Evolutionary conservation across 2,113 vertebrate genomes (phyloP), one percentile per base, ranked within the genome.

Genomic region (Pachycephala philippinensis): DNA sequence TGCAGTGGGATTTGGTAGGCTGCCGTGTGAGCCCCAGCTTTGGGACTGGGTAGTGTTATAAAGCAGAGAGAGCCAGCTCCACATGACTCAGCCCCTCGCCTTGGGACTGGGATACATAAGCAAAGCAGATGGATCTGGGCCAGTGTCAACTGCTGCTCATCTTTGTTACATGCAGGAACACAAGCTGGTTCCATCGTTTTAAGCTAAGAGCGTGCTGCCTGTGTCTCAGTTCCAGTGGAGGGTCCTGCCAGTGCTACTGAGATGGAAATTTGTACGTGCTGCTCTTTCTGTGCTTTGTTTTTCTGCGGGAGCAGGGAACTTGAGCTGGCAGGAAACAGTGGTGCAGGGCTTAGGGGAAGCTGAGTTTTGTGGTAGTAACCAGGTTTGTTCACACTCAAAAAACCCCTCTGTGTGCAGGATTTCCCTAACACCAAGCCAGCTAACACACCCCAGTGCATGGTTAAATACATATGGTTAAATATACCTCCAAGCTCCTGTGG

Each of bases 41-140:
- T 20, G 33, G 79, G 42, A 82, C 4, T 54, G 1, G 24, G 75
- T 22, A 17, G 66, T 61, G 42, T 45, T 57, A 2, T 0, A 35
- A 39, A 2, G 35, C 27, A 26, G 42, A 44, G 19, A 69, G 65
- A 47, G 39, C 1, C 39, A 16, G 35, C 64, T 72, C 54, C 50
- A 31, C 4, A 1, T 1, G 8, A 49, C 13, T 68, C 50, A 72
- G 66, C 24, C n/a, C 37, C 45, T 89, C 1, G 0, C 22, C 52
- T 49, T 53, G 65, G 65, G 70, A 31, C 45, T 57, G 54, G 86
- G 47, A 49, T 30, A 10, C 24, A 4, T 5, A 66, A 82, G 42
- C 56, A 63, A 30, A 61, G 42, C 33, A 50, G 81, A 70, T 23
- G 7, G 2, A 6, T 31, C 83, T 84, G 54, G 64, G 77, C 42